Evolutionary conservation across 2,113 vertebrate genomes (phyloP), one percentile per base, ranked within the genome.

Genomic region (Gopherus evgoodei): DNA sequence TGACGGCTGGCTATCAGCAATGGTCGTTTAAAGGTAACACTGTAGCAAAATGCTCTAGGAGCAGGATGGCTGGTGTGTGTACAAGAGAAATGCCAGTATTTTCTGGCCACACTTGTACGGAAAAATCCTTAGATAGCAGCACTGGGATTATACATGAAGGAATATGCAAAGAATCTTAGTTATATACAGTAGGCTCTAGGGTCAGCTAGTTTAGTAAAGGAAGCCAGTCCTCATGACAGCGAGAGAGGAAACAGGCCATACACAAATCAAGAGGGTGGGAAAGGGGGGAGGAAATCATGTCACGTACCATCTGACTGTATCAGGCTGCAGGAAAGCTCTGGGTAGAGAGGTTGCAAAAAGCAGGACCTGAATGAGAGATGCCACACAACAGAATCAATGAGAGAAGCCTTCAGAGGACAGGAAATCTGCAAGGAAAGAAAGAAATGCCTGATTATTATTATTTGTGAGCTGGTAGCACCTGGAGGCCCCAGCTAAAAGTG

Each of bases 81-180:
- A 22, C 0, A 1, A 82, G 52, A 80, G 87, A 86, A 86, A 29
- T 52, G 84, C 95, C 85, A 95, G 87, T 4, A 65, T 93, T 96
- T 97, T 94, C 95, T 95, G 96, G 95, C 86, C 93, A 62, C 0
- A 1, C 13, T 87, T 83, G 17, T 13, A 42, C 91, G 90, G 95
- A 96, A 96, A 95, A 93, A 93, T 98, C 97, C 95, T 95, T 44
- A 53, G 87, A 90, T 83, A 96, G 94, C 78, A 35, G 97, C 94
- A 93, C 3, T 52, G 95, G 96, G 97, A 89, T 94, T 76, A 93
- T 14, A 78, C 13, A 84, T 1, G 10, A 16, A 90, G 93, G 96
- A 97, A 97, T 47, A 94, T 38, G 42, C 88, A 1, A 9, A 2
- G 49, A 96, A 96, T 86, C 11, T 5, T n/a, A 65, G 88, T 89